Base-by-base conservation (phyloP, 2,113 vertebrate species). In the Cettia cetti region DNA sequence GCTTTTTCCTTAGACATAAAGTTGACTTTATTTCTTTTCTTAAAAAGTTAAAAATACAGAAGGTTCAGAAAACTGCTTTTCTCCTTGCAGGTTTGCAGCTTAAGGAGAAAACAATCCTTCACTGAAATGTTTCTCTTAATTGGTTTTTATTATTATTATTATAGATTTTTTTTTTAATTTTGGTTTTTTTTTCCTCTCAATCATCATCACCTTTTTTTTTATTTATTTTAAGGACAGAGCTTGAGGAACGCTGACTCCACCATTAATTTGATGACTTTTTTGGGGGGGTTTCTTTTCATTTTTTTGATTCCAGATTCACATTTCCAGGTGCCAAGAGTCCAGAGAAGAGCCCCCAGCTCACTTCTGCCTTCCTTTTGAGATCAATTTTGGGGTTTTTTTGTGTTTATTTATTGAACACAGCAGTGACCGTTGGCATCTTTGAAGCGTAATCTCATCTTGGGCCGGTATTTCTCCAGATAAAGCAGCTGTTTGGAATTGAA, bases 401-500 rank as follows among this genome's bases (percentile, higher is more conserved):
- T 57, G 18, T 49, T 68, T n/a, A 8, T 94, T 98, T 99, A 99
- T 97, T 99, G 99, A 97, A 99, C 97, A 92, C 99, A 99, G 98
- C 99, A 99, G 98, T 98, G 99, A 96, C 98, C 98, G 86, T 99
- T 99, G 98, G 98, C 98, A 94, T 99, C 99, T 98, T 99, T 99
- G 98, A 99, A 99, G 97, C 99, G 98, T 97, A 99, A 98, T 94
- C 99, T 98, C 99, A 99, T 99, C 98, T 99, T 99, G 95, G 99
- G 98, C 95, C 99, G 98, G 98, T 99, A 99, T 98, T 99, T 99
- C 98, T 99, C 99, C 98, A 99, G 99, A 96, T 99, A 99, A 98
- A 99, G 99, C 98, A 99, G 99, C 98, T 99, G 99, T 98, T 99
- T 99, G 98, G 99, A 99, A 98, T 99, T 99, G 98, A 99, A 99